Percentiles rank a stretch among this genome's conserved stretches.
These are phyloP conservation scores for Betta splendens DNA, from an alignment of 2,797 vertebrate species.

Conservation along the genomic window DNA sequence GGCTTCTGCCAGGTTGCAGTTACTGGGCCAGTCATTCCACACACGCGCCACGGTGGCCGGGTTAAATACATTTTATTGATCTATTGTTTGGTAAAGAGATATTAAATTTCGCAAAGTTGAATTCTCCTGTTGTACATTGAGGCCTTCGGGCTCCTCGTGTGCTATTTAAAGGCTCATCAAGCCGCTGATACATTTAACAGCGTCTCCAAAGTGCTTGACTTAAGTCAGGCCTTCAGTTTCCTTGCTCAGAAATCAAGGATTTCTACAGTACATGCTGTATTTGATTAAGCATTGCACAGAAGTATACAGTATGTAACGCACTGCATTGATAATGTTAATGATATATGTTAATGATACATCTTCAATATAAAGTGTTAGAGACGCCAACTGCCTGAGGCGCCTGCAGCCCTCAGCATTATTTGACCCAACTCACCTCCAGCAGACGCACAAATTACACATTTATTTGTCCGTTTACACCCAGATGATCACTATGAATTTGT, in stretches of 20 bases:
- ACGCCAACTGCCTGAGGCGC: conserved; percentile 30
- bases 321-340: not conserved
- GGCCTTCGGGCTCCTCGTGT: not conserved
- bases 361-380: conserved; percentile 34
- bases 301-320: not conserved
- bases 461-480: not conserved
- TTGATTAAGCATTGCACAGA: conserved; percentile 9
- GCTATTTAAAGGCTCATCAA: too few species aligned
- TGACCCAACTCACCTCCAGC: conserved; percentile 26
- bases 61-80: too few species aligned
- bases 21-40: not conserved
- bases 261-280: conserved; percentile 2
- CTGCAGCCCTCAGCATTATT: conserved; percentile 34
- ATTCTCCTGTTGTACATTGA: not conserved
- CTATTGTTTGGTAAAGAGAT: too few species aligned
- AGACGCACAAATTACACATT: conserved; percentile 12
- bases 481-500: not conserved
- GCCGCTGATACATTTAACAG: not conserved
- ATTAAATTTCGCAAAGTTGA: too few species aligned
- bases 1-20: not conserved
- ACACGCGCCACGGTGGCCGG: too few species aligned
- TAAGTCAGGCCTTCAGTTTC: not conserved
- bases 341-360: conserved; percentile 1
- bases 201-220: not conserved
- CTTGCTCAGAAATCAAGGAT: not conserved